These are phyloP conservation scores for Epinephelus moara DNA, from an alignment of 2,113 vertebrate species.

Conservation along the genomic window DNA sequence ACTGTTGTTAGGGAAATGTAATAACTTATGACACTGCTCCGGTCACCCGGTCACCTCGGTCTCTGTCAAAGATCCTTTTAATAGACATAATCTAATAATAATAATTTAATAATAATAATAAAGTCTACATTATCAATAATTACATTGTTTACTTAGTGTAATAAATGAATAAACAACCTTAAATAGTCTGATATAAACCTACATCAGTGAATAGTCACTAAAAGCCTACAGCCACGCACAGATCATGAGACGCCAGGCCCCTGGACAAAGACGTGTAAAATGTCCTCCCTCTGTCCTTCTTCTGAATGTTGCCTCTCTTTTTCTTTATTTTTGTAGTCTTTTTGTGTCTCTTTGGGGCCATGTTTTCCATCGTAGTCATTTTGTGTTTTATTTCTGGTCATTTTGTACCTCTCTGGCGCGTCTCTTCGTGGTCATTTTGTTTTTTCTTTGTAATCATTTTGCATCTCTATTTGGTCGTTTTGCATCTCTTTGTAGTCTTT, in stretches of 20 bases:
- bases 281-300: no score
- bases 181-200: not conserved
- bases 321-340: no score
- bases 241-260: no score
- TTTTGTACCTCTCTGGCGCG: not conserved
- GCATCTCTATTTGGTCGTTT: no score
- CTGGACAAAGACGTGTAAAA: no score
- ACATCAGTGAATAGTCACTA: not conserved
- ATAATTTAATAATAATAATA: no score
- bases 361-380: no score
- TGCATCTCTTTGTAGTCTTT: no score
- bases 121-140: not conserved
- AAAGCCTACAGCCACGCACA: no score
- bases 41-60: not conserved
- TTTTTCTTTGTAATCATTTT: not conserved
- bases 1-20: not conserved
- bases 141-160: not conserved
- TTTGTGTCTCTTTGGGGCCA: no score
- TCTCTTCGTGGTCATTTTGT: not conserved
- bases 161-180: not conserved
- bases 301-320: no score
- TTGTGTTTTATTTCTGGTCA: no score
- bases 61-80: not conserved
- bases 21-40: not conserved
- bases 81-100: not conserved